Evolutionary conservation across 2,888 invertebrate genomes (phyloP).

Genomic region (Camptogramma bilineatum): DNA sequence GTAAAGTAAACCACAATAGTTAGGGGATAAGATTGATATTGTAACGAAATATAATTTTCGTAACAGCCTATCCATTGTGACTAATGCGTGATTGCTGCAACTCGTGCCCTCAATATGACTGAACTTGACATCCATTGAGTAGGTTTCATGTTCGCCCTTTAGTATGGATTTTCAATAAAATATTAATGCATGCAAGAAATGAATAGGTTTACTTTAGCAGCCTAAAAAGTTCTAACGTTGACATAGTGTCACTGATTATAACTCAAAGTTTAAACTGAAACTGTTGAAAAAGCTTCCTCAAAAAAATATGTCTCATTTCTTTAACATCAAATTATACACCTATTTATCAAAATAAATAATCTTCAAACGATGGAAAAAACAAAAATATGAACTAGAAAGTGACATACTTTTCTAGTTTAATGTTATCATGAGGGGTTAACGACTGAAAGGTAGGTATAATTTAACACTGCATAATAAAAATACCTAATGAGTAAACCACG

Average conservation of each 20-base stretch:
- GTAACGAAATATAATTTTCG: slow-evolving; percentile 20
- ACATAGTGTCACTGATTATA: slow-evolving; percentile 8
- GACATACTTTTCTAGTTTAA: too few relatives aligned
- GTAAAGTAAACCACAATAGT: slow-evolving; percentile 17
- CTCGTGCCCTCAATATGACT: slow-evolving; percentile 63
- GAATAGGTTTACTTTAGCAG: neutral
- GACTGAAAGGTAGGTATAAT: too few relatives aligned
- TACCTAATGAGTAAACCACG: neutral
- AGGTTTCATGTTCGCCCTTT: slow-evolving; percentile 47
- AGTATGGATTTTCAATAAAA: slow-evolving; percentile 32
- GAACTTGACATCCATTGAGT: slow-evolving; percentile 72
- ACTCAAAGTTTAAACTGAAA: neutral
- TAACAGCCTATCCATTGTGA: slow-evolving; percentile 50
- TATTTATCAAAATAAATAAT: too few relatives aligned
- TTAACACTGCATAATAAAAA: too few relatives aligned
- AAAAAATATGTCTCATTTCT: neutral
- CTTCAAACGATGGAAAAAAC: too few relatives aligned
- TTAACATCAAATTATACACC: neutral
- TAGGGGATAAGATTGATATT: slow-evolving; percentile 24
- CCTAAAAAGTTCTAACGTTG: neutral
- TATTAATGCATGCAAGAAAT: slow-evolving; percentile 10
- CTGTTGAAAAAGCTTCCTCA: neutral
- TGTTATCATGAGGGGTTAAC: too few relatives aligned
- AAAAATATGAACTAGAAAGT: too few relatives aligned
- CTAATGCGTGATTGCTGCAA: slow-evolving; percentile 63